Evolutionary conservation across 1,140 invertebrate species (phyloP).

Genomic region (Panonychus citri): DNA sequence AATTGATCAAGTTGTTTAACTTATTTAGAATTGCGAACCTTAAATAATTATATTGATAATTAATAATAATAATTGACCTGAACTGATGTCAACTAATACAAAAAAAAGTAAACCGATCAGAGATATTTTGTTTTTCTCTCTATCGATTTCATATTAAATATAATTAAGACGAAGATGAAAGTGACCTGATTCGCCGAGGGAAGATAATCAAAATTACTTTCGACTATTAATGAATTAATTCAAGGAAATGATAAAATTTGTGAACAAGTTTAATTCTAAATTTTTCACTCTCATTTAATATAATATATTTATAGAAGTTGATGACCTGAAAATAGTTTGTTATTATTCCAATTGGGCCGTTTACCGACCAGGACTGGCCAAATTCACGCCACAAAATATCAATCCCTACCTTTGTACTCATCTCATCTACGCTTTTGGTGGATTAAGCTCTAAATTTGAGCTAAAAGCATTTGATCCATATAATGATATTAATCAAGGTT

Average conservation of each 20-base stretch:
- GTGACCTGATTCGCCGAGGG: neutral
- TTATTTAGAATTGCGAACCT: no score
- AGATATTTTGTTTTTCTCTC: no score
- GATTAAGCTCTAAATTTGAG: constrained; percentile 67
- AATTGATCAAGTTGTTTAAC: no score
- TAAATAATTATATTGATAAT: no score
- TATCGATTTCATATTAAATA: no score
- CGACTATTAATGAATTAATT: neutral
- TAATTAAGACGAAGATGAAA: no score
- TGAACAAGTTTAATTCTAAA: no score
- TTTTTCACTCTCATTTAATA: neutral
- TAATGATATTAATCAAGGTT: constrained; percentile 83
- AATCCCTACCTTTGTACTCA: constrained; percentile 87
- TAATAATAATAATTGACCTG: no score
- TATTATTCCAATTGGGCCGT: constrained; percentile 71
- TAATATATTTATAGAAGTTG: neutral
- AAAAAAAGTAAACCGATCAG: no score
- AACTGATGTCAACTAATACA: no score
- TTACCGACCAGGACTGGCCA: constrained; percentile 52
- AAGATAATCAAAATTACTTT: neutral
- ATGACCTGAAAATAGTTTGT: constrained; percentile 36
- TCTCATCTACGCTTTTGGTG: constrained; percentile 79
- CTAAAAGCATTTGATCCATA: constrained; percentile 79
- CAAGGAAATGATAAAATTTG: neutral
- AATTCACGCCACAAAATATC: constrained; percentile 80